Evolutionary conservation across 37 sponge, comb jelly and placozoan genomes (phyloP).

Genomic region (Axinella damicornis): DNA sequence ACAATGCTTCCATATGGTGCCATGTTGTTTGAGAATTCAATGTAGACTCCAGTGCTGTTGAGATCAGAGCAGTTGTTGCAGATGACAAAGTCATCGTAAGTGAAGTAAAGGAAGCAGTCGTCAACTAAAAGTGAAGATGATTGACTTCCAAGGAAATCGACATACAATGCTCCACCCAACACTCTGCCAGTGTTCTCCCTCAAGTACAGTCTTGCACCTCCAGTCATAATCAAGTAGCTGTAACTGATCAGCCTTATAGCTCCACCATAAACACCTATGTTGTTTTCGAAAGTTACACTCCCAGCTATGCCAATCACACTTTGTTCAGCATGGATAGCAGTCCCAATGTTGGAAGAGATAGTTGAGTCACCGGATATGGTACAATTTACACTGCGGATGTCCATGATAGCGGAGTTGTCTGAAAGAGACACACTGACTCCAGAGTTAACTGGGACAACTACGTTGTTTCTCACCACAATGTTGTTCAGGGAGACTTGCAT

Average conservation of each 20-base stretch:
- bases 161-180: conserved; percentile 18
- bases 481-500: not conserved
- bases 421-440: not conserved
- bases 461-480: not conserved
- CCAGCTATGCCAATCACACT: conserved; percentile 3
- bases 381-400: not conserved
- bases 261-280: conserved; percentile 23
- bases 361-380: not conserved
- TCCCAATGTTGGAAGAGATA: conserved; percentile 2
- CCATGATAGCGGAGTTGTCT: not conserved
- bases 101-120: conserved; percentile 36
- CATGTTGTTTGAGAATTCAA: conserved; percentile 2
- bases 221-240: not conserved
- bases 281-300: not conserved
- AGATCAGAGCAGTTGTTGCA: conserved; percentile 10
- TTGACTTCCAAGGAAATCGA: not conserved
- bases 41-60: not conserved
- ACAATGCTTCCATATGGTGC: not conserved
- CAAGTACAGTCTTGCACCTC: not conserved
- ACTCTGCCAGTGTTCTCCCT: not conserved
- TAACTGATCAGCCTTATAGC: not conserved
- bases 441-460: not conserved
- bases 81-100: conserved; percentile 1
- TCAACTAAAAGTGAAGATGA: not conserved
- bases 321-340: not conserved